phyloP scores from a whole-genome alignment of 2,797 vertebrate genomes.

The Poeciliopsis gracilis region DNA sequence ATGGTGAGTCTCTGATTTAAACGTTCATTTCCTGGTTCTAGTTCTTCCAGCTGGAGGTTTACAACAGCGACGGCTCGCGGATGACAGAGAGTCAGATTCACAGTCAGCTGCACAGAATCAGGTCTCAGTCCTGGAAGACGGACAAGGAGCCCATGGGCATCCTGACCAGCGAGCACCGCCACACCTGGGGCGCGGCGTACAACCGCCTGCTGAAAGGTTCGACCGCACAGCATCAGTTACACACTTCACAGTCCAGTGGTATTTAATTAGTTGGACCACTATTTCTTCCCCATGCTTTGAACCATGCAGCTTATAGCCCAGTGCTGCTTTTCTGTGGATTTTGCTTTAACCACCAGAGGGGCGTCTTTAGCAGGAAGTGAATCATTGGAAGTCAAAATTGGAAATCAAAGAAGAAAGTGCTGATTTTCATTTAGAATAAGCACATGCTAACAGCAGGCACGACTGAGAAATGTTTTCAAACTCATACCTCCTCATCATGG shows the following conservation, averaged over 20 bases:
- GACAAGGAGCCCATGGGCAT: conserved; percentile 89
- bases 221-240: background rate
- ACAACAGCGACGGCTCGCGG: conserved; percentile 86
- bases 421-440: too few species aligned
- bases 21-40: conserved; percentile 24
- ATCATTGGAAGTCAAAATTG: too few species aligned
- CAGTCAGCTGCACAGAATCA: conserved; percentile 82
- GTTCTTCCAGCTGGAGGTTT: conserved; percentile 88
- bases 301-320: too few species aligned
- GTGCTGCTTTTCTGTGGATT: too few species aligned
- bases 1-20: background rate
- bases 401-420: too few species aligned
- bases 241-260: background rate
- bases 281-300: too few species aligned
- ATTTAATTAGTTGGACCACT: background rate
- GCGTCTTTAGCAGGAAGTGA: too few species aligned
- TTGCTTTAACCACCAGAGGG: too few species aligned
- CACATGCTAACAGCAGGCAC: too few species aligned
- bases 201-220: conserved; percentile 78
- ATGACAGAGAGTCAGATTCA: conserved; percentile 87
- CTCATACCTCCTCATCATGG: too few species aligned
- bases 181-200: conserved; percentile 87
- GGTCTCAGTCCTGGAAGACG: conserved; percentile 87
- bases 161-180: conserved; percentile 87
- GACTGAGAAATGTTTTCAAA: too few species aligned